Percentiles rank a stretch among this genome's conserved stretches.
Conservation (phyloP, 2,797 vertebrate species). For the Manis crassicaudata region DNA sequence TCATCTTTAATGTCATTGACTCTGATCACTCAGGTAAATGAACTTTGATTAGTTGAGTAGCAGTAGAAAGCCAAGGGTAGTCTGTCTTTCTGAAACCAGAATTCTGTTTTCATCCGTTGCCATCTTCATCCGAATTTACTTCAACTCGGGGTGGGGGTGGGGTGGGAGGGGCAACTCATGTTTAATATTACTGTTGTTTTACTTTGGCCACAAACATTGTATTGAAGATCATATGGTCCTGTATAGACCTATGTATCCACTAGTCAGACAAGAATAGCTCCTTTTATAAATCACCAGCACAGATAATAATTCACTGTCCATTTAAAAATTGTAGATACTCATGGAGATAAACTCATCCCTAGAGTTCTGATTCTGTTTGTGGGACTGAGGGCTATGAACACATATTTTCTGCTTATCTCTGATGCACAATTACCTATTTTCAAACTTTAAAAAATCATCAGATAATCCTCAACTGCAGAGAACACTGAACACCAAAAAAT, state of each 20-base stretch:
- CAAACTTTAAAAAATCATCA: slow-evolving; percentile 16
- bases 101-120: slow-evolving; percentile 46
- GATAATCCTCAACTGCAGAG: slow-evolving; percentile 1
- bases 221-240: neutral
- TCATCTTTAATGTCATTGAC: slow-evolving; percentile 97
- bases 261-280: neutral
- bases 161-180: neutral
- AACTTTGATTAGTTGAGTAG: slow-evolving; percentile 5
- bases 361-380: slow-evolving; percentile 32
- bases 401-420: slow-evolving; percentile 50
- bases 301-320: slow-evolving; percentile 38
- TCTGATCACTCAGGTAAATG: slow-evolving; percentile 94
- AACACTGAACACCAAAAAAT: slow-evolving; percentile 11
- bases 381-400: slow-evolving; percentile 4
- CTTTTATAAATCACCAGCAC: slow-evolving; percentile 56
- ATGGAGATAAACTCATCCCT: slow-evolving; percentile 19
- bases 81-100: slow-evolving; percentile 47
- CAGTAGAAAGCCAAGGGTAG: slow-evolving; percentile 47
- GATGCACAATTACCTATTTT: slow-evolving; percentile 50
- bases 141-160: neutral
- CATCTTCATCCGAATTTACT: slow-evolving; percentile 57
- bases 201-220: slow-evolving; percentile 39
- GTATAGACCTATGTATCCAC: neutral
- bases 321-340: slow-evolving; percentile 40
- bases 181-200: slow-evolving; percentile 56